Evolutionary conservation across 2,113 vertebrate species (phyloP).

Genomic region (Neodontobutis hainanensis): DNA sequence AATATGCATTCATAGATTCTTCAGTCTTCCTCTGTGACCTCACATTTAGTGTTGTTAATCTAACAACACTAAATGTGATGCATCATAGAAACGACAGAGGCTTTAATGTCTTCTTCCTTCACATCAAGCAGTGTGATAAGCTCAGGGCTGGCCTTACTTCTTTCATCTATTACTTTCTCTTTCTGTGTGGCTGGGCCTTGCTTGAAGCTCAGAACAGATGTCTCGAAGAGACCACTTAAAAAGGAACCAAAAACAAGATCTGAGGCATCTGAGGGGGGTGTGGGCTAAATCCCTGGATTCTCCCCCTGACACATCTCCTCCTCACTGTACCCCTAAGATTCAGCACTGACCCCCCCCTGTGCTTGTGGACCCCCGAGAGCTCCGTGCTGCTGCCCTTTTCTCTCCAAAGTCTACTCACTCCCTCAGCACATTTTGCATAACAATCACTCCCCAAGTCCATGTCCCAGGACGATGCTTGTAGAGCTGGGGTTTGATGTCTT

Average conservation of each 20-base stretch:
- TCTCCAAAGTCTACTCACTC: conserved; percentile 67
- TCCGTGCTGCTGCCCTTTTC: conserved; percentile 44
- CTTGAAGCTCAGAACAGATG: conserved; percentile 9
- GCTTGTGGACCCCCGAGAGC: conserved; percentile 49
- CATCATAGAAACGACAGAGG: neutral
- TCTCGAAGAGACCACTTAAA: conserved; percentile 51
- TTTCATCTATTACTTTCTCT: conserved; percentile 40
- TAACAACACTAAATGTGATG: too few species aligned
- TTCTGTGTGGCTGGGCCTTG: conserved; percentile 17
- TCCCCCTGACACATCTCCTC: conserved; percentile 58
- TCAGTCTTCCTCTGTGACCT: too few species aligned
- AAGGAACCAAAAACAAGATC: conserved; percentile 65
- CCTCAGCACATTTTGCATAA: conserved; percentile 77
- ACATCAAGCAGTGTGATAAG: neutral
- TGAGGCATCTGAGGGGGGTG: conserved; percentile 59
- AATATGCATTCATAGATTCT: too few species aligned
- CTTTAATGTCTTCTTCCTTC: neutral
- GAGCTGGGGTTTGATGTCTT: conserved; percentile 75
- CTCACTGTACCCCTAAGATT: conserved; percentile 62
- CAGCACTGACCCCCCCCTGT: conserved; percentile 30
- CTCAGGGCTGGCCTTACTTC: conserved; percentile 3
- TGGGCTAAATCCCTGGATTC: conserved; percentile 45
- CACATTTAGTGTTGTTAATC: too few species aligned
- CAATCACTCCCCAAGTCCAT: conserved; percentile 82
- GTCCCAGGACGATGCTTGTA: conserved; percentile 71